Percentiles rank a stretch among this genome's conserved stretches.
These are phyloP conservation scores for Chymomyza caudatula DNA, from an alignment of 2,888 invertebrate genomes.

Conservation along the genomic window DNA sequence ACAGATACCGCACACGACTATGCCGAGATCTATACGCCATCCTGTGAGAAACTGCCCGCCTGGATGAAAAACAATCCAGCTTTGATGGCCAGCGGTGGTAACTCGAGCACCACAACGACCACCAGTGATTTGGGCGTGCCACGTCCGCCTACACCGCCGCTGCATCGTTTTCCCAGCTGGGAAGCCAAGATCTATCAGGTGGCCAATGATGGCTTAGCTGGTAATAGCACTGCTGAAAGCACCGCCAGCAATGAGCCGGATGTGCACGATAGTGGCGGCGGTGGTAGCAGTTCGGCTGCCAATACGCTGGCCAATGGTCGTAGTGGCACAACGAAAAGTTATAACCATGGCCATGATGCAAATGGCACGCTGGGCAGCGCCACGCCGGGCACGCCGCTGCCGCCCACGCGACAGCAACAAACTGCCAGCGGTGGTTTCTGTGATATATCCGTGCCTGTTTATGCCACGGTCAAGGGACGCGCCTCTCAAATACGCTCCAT, in stretches of 20 bases:
- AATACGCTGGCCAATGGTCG: constrained; percentile 63
- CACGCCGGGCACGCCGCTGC: constrained; percentile 72
- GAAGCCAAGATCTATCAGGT: constrained; percentile 98
- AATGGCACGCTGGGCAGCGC: constrained; percentile 69
- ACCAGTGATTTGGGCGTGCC: constrained; percentile 76
- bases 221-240: constrained; percentile 43
- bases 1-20: constrained; percentile 88
- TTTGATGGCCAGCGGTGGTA: constrained; percentile 79
- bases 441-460: constrained; percentile 95
- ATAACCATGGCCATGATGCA: constrained; percentile 11
- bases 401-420: constrained; percentile 77
- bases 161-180: constrained; percentile 95
- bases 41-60: constrained; percentile 85
- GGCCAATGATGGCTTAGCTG: constrained; percentile 81
- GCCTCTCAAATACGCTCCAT: constrained; percentile 97
- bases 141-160: constrained; percentile 91
- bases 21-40: constrained; percentile 95
- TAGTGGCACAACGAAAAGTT: constrained; percentile 5
- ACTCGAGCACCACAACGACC: constrained; percentile 79
- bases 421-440: constrained; percentile 87
- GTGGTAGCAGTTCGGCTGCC: constrained; percentile 38
- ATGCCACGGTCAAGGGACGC: constrained; percentile 97
- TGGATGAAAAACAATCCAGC: constrained; percentile 80
- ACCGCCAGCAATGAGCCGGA: constrained; percentile 49
- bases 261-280: constrained; percentile 44